Base-by-base conservation (phyloP, 1,140 invertebrate species). In the Hycleus phaleratus region DNA sequence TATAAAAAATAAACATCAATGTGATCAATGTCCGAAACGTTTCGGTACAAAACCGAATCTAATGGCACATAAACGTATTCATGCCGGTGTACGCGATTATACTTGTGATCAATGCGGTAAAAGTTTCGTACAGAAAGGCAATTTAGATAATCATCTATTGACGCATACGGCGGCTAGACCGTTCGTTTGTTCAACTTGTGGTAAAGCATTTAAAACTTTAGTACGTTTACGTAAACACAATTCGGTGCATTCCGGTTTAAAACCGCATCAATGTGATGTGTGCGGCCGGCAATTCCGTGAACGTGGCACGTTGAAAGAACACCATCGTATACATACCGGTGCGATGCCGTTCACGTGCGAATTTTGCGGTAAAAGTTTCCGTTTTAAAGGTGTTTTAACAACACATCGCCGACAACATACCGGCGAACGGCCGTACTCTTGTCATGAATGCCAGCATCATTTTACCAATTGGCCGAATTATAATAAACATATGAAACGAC, bases 401-500 rank as follows among this genome's bases (percentile, higher is more conserved):
- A 82, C 81, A 12, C 85, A 87, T 70, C 70, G 82, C 45, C 71
- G 84, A 26, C 83, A 84, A 50, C 82, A 85, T 61, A 85, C 82
- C 1, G 82, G 82, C 3, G 77, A 79, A 24, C 74, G 80, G 44
- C 82, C 82, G 0, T 85, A 82, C 65, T 76, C 77, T 1, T 83
- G 79, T 70, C 62, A 77, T 26, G 75, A 78, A 56, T 84, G 82
- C 60, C 80, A 83, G 57, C 81, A 85, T 70, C 83, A 85, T 65
- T 87, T 87, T 60, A 86, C 85, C 2, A 87, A 87, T 71, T 86
- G 84, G 84, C 82, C 85, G 5, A 87, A 87, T 73, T 87, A 85
- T 59, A 86, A 86, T 64, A 87, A 87, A 62, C 85, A 87, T 61
- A 86, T 86, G 84, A 87, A 86, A 73, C 71, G 85, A 24, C 70